Evolutionary conservation across 2,888 invertebrate genomes (phyloP).

Genomic region (Bimastos eiseni): DNA sequence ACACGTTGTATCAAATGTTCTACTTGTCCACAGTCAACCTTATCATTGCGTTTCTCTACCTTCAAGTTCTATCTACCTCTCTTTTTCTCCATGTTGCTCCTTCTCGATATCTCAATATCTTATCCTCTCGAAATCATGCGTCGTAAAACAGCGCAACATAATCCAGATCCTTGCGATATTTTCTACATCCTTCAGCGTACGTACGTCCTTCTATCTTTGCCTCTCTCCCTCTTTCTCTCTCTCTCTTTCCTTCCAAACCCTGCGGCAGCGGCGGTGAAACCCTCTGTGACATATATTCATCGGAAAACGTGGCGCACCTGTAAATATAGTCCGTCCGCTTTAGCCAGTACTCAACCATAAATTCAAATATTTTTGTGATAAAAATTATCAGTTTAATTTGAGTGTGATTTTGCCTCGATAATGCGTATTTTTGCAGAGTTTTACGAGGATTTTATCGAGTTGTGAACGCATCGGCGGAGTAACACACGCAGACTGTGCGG

Average conservation of each 20-base stretch:
- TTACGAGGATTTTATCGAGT: not conserved
- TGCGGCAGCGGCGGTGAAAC: not conserved
- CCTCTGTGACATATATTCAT: conserved; percentile 23
- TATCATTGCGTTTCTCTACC: no score
- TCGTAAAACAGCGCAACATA: no score
- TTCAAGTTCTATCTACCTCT: no score
- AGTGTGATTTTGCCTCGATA: not conserved
- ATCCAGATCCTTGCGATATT: no score
- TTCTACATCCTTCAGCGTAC: no score
- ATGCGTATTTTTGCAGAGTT: not conserved
- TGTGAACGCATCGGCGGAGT: not conserved
- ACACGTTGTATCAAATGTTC: no score
- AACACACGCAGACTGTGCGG: not conserved
- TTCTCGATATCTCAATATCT: no score
- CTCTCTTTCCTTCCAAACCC: not conserved
- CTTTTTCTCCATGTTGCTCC: no score
- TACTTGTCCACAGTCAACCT: no score
- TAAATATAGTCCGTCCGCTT: not conserved
- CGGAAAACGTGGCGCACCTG: conserved; percentile 21
- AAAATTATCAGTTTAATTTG: not conserved
- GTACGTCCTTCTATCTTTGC: not conserved
- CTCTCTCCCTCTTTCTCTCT: not conserved
- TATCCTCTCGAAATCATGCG: no score
- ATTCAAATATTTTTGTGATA: not conserved
- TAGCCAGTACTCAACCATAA: not conserved